Base-by-base conservation (phyloP, 2,113 vertebrate species). In the Hoplias malabaricus region DNA sequence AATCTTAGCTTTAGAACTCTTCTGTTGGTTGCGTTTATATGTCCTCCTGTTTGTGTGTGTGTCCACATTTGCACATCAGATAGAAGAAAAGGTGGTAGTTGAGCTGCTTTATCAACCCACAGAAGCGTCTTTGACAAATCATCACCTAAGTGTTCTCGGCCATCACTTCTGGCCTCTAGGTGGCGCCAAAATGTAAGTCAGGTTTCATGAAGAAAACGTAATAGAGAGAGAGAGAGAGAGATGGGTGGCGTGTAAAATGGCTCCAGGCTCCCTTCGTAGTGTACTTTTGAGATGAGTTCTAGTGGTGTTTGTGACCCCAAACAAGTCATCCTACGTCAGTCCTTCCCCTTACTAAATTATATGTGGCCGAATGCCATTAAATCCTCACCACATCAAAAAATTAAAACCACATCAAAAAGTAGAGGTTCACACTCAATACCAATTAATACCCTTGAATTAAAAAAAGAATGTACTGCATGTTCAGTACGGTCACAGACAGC, bases 21-120 rank as follows among this genome's bases (percentile, higher is more conserved):
- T 7, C 21, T 29, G 21, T 78, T 11, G 9, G 70, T 59, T 34
- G 63, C 67, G 48, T 72, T 33, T 72, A 19, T 69, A 74, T 42
- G 42, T 31, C n/a, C n/a, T 73, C 57, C 13, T 75, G 74, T 25
- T 7, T 71, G 70, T 14, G 56, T 61, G 50, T 75, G 70, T 61
- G 79, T 57, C 40, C 69, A 53, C 72, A 57, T 67, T 43, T 63
- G 77, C 62, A 69, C 72, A 57, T 56, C 34, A 74, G 12, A 43
- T 31, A 43, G 25, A 63, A 43, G 11, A 14, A n/a, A 9, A 2
- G 12, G 7, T 63, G 25, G 27, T 6, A 27, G n/a, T 57, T 46
- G 9, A n/a, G 34, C 50, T 31, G 21, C 50, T 25, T 69, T 53
- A 48, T 36, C 66, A 16, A 12, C 14, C 54, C 14, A 2, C 19